phyloP scores from a whole-genome alignment of 2,888 invertebrate species.

The Steinernema hermaphroditum region DNA sequence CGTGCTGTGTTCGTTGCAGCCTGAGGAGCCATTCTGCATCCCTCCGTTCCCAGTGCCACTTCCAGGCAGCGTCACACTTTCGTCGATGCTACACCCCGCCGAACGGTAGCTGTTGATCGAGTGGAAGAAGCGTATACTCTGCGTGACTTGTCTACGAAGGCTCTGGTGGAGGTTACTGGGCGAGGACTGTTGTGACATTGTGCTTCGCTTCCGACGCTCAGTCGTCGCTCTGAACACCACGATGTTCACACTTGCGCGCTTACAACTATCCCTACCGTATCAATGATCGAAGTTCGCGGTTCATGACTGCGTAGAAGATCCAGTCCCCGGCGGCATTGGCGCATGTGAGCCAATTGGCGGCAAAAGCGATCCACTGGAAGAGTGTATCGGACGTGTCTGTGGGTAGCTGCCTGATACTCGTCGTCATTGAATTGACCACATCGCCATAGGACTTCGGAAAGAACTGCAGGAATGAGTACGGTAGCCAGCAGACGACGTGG shows the following conservation, averaged over 20 bases:
- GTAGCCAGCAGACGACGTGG: conserved; percentile 64
- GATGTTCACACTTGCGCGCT: too few relatives aligned
- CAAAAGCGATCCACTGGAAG: conserved; percentile 50
- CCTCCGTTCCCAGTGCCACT: conserved; percentile 2
- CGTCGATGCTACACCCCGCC: conserved; percentile 55
- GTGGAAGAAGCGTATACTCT: conserved; percentile 61
- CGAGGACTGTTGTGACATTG: conserved; percentile 62
- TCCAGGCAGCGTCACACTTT: conserved; percentile 34
- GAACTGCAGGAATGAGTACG: conserved; percentile 46
- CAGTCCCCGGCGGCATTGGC: conserved; percentile 62
- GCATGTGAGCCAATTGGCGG: conserved; percentile 61
- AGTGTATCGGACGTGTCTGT: not conserved
- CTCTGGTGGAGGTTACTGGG: conserved; percentile 56
- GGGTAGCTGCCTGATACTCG: conserved; percentile 23
- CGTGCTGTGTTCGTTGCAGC: conserved; percentile 15
- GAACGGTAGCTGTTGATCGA: conserved; percentile 61
- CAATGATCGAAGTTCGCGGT: conserved; percentile 61
- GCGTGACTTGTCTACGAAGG: conserved; percentile 56
- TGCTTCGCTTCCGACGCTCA: conserved; percentile 62
- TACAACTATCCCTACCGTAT: conserved; percentile 59
- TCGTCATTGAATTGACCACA: conserved; percentile 9
- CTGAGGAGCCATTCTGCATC: not conserved
- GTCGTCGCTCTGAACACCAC: conserved; percentile 58
- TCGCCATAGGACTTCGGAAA: not conserved
- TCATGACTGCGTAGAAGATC: conserved; percentile 65